Percentiles rank a stretch among this genome's conserved stretches.
Conservation (phyloP, 1,140 invertebrate species). For the Contarinia nasturtii region DNA sequence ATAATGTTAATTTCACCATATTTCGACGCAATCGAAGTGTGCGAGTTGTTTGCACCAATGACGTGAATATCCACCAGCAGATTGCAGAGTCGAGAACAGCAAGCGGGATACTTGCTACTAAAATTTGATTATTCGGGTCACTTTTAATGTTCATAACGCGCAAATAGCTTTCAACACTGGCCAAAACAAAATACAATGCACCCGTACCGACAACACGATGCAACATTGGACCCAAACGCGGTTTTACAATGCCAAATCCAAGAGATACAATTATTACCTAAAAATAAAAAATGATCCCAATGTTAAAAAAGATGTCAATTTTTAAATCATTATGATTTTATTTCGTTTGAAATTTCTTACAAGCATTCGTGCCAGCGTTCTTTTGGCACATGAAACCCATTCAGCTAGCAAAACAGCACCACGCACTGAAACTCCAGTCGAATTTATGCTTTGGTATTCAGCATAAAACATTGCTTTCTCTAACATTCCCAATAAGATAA, state of each 20-base stretch:
- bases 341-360: no score
- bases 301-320: no score
- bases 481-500: slow-evolving; percentile 69
- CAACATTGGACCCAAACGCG: slow-evolving; percentile 64
- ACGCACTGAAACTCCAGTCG: slow-evolving; percentile 44
- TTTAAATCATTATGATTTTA: no score
- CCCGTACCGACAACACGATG: slow-evolving; percentile 73
- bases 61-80: slow-evolving; percentile 74
- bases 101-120: slow-evolving; percentile 54
- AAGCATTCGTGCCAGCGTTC: slow-evolving; percentile 76
- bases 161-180: slow-evolving; percentile 64
- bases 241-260: slow-evolving; percentile 90
- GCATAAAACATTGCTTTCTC: slow-evolving; percentile 79
- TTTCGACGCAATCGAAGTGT: slow-evolving; percentile 69
- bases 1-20: slow-evolving; percentile 74
- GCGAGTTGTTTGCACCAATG: slow-evolving; percentile 73
- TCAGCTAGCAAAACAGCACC: slow-evolving; percentile 64
- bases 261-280: slow-evolving; percentile 82
- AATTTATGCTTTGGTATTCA: slow-evolving; percentile 65
- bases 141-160: slow-evolving; percentile 47
- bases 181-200: slow-evolving; percentile 60
- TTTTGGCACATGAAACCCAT: slow-evolving; percentile 62
- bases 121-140: slow-evolving; percentile 39
- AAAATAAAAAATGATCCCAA: no score
- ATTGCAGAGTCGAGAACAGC: slow-evolving; percentile 51